Base-by-base conservation (phyloP, 2,888 invertebrate species). In the Apamea sordens region DNA sequence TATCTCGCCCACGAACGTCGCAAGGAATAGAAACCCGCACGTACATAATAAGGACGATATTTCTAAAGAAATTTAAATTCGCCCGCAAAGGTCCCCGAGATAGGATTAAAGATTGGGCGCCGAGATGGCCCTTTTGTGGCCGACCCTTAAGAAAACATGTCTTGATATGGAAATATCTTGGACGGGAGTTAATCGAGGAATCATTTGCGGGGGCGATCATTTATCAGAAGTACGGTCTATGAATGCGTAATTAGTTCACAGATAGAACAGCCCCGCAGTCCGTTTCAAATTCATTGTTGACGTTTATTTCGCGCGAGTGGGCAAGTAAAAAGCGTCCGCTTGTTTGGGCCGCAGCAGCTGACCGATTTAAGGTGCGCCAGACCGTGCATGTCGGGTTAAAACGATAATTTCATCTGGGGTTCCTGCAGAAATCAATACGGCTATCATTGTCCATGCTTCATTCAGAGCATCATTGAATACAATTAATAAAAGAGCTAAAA, bases 31-130 rank as follows among this genome's bases (percentile, higher is more conserved):
- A 95, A 95, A 95, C 96, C 96, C 96, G 96, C 96, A 96, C 97
- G 96, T 96, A 96, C 92, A 97, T 97, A 97, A 96, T 96, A 96
- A 96, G 95, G 95, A 95, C 96, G 96, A 97, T 97, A 97, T 97
- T 97, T 97, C 97, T 96, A 97, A 97, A 97, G 97, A 97, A 97
- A 97, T 97, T 97, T 97, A 96, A 97, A 97, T 97, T 97, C 93
- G 95, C 96, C 95, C 96, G 96, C 97, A 97, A 97, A 96, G 97
- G 97, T 96, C 96, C 94, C 89, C 96, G 93, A 97, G 97, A 97
- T 97, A 97, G 97, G 97, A 97, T 97, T 97, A 97, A 96, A 97
- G 97, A 97, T 97, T 96, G 96, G 96, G 95, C 93, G 94, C 92
- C 92, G 95, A 96, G 97, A 97, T 96, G 96, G 96, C 95, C 96